phyloP scores from a whole-genome alignment of 2,113 vertebrate genomes.

The Ophthalmolycus amberensis region DNA sequence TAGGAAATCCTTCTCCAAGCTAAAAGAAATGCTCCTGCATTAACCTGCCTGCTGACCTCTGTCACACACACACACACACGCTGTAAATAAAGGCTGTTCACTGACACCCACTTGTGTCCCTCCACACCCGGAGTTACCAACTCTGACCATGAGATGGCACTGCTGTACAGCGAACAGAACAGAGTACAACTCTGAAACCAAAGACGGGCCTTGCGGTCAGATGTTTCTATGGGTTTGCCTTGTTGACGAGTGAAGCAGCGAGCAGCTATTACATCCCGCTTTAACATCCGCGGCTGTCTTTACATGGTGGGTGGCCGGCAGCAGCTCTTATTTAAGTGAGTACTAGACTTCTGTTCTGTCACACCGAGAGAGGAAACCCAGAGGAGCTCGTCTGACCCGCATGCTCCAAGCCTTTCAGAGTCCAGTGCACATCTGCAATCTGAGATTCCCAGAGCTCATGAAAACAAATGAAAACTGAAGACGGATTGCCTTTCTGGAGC shows the following conservation, averaged over 20 bases:
- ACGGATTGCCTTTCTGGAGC: constrained; percentile 40
- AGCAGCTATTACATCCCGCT: constrained; percentile 35
- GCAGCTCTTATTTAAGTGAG: constrained; percentile 1
- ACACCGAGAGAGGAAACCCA: constrained; percentile 16
- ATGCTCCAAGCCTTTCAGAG: constrained; percentile 31
- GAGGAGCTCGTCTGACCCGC: constrained; percentile 29
- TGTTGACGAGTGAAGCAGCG: constrained; percentile 16
- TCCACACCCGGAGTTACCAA: background rate
- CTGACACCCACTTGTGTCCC: background rate
- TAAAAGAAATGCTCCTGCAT: constrained; percentile 13
- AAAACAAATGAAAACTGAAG: constrained; percentile 44
- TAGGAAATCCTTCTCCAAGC: background rate
- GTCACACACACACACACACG: background rate
- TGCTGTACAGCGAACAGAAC: constrained; percentile 43
- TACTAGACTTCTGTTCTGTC: constrained; percentile 40
- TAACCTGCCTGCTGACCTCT: constrained; percentile 25
- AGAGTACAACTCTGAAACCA: background rate
- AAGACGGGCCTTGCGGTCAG: background rate
- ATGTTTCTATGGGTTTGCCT: constrained; percentile 22
- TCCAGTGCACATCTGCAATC: constrained; percentile 42
- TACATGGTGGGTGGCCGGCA: background rate
- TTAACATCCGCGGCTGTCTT: constrained; percentile 32
- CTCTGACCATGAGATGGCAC: constrained; percentile 74
- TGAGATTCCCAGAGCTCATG: constrained; percentile 40
- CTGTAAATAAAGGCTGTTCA: constrained; percentile 6